Conservation (phyloP, 2,888 invertebrate genomes). For the Drosophila kambysellisi region DNA sequence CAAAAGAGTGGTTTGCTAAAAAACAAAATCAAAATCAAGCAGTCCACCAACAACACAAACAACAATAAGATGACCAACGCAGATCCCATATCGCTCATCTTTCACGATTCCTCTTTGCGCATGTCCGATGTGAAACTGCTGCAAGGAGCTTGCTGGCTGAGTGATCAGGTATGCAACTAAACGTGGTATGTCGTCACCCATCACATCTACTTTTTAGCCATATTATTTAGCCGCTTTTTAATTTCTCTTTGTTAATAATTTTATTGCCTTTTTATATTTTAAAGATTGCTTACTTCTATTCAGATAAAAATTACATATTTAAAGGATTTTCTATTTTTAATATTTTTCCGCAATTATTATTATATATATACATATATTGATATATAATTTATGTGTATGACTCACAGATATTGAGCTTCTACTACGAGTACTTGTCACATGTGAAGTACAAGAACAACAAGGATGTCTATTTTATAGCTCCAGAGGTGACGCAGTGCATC, state of each 20-base stretch:
- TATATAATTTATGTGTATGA: neutral
- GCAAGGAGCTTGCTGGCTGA: constrained; percentile 93
- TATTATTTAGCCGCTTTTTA: no score
- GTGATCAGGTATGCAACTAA: constrained; percentile 87
- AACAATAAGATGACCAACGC: constrained; percentile 71
- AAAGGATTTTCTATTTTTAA: no score
- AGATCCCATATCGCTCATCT: constrained; percentile 90
- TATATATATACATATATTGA: no score
- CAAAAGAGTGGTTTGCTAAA: neutral
- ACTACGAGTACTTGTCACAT: constrained; percentile 94
- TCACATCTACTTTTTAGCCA: no score
- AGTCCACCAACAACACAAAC: neutral
- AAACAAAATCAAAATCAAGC: constrained; percentile 18
- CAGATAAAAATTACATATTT: no score
- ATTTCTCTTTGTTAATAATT: no score
- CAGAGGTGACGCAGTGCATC: constrained; percentile 92
- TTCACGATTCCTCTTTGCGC: constrained; percentile 87
- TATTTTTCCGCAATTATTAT: no score
- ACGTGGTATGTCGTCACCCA: no score
- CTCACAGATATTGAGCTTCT: constrained; percentile 90
- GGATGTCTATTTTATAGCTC: constrained; percentile 91
- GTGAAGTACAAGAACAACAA: constrained; percentile 87
- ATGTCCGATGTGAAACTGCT: constrained; percentile 92
- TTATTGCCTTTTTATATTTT: no score
- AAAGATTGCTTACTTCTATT: no score